phyloP scores from a whole-genome alignment of 2,797 vertebrate species.

The Phoeniculus purpureus region DNA sequence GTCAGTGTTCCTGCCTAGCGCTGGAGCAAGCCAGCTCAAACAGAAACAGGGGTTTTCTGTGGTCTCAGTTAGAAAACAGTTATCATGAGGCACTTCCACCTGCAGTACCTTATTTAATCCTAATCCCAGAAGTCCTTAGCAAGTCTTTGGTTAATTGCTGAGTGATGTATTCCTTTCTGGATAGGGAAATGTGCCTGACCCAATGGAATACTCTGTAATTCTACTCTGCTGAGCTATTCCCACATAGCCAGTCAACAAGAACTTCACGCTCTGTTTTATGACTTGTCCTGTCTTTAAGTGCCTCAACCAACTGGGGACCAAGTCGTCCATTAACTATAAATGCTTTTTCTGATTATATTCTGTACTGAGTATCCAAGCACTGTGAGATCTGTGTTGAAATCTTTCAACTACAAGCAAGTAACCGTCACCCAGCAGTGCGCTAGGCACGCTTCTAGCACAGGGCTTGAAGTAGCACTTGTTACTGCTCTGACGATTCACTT shows the following conservation, averaged over 20 bases:
- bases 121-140: background rate
- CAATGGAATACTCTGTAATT: background rate
- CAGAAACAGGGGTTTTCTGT: background rate
- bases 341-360: background rate
- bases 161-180: background rate
- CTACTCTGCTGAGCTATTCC: background rate
- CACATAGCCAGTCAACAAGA: background rate
- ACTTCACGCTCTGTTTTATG: background rate
- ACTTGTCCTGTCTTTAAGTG: background rate
- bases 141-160: background rate
- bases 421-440: background rate
- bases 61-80: background rate
- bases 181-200: background rate
- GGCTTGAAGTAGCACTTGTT: background rate
- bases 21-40: background rate
- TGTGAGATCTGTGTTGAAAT: background rate
- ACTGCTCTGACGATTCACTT: background rate
- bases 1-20: background rate
- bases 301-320: background rate
- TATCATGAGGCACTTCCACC: background rate
- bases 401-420: background rate
- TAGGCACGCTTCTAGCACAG: background rate
- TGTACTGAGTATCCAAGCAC: background rate
- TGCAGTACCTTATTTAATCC: background rate
- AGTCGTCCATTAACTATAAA: background rate